Conservation (phyloP, 2,888 invertebrate species). For the Lysandra bellargus region DNA sequence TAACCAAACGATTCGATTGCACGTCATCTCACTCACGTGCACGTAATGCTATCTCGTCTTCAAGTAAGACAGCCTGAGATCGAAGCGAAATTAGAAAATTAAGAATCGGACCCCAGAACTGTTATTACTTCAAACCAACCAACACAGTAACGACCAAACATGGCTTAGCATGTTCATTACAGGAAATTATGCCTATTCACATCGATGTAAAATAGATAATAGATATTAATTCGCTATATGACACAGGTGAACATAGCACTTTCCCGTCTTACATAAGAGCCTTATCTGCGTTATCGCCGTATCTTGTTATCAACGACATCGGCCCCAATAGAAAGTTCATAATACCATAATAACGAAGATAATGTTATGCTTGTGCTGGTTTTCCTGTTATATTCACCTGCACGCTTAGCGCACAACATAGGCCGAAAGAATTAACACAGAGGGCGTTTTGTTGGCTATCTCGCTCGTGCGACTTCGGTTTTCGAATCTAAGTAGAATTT, state of each 20-base stretch:
- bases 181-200: neutral
- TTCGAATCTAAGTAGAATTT: no score
- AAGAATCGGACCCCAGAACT: neutral
- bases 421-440: no score
- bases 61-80: neutral
- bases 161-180: neutral
- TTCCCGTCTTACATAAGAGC: neutral
- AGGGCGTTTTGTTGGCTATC: no score
- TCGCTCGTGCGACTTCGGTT: no score
- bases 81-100: neutral
- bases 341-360: constrained; percentile 1
- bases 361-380: neutral
- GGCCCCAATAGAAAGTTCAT: constrained; percentile 9
- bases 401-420: neutral
- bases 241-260: neutral
- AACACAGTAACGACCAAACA: neutral
- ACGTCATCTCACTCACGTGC: no score
- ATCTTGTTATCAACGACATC: neutral
- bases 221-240: neutral
- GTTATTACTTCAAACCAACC: neutral
- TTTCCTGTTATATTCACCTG: neutral
- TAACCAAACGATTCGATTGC: no score
- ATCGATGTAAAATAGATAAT: neutral
- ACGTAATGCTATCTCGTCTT: no score
- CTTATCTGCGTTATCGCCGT: neutral